Evolutionary conservation across 2,888 invertebrate genomes (phyloP), one percentile per base, ranked within the genome.

Genomic region (Cistogaster globosa): DNA sequence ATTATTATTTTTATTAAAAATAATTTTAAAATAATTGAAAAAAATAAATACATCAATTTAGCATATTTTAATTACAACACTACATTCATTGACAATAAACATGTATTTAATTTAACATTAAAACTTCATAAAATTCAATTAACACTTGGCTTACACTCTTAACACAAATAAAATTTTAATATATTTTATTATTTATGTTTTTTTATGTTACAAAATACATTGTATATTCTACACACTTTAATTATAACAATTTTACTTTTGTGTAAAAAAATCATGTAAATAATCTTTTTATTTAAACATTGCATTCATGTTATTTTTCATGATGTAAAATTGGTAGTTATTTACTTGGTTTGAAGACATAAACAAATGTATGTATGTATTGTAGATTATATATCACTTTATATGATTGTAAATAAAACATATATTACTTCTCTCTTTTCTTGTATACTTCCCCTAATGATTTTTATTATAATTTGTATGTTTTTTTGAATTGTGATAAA

Each of bases 61-160:
- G 26, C 32, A 26, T 36, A 36, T 22, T 67, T 18, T 38, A 26
- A 12, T 51, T 58, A 22, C 48, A 57, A 42, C 48, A n/a, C 67
- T 38, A 48, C 45, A 48, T 76, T 36, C 48, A 67, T 65, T 26
- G 1, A 16, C 11, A 18, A 26, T 57, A 57, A 57, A 45, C 76
- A 57, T 75, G 42, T 45, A 9, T 45, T 22, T 67, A 3, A 16
- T 76, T 36, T n/a, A 38, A 26, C 12, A 65, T 48, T 26, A 45
- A 36, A 48, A 67, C 58, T 67, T 9, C 32, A 57, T 38, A 38
- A 48, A 76, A 76, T 76, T 36, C 32, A 76, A 67, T 67, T 67
- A 67, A 76, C 76, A 76, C 67, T 67, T 67, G 32, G 22, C n/a
- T 45, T 9, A 48, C 42, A 57, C 55, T 20, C 45, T 32, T 18